Evolutionary conservation across 1,140 invertebrate species (phyloP), one percentile per base, ranked within the genome.

Genomic region (Zaprionus ghesquierei): DNA sequence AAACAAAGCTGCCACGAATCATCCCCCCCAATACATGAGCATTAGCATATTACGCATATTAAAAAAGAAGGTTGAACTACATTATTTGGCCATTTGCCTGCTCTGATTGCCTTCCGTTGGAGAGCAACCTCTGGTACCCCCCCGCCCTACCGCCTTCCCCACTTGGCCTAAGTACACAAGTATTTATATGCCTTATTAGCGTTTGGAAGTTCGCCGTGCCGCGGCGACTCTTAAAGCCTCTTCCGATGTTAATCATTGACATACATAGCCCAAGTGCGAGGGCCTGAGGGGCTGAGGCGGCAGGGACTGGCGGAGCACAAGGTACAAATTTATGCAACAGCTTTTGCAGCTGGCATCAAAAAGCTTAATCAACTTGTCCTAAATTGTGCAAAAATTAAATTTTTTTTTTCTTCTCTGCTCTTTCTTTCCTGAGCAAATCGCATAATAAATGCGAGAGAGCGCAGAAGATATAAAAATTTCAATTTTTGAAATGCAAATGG

Each of bases 401-500:
- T 75, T 70, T 74, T n/a, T n/a, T n/a, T n/a, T n/a, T n/a, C n/a
- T n/a, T n/a, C n/a, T n/a, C n/a, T n/a, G n/a, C n/a, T n/a, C n/a
- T n/a, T n/a, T n/a, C n/a, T n/a, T 66, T 64, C 44, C 44, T n/a
- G 9, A 35, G 55, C 51, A 81, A 81, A 81, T 78, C 63, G 66
- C 79, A 79, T 84, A 84, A 84, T 84, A 76, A 84, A 84, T 66
- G 61, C 64, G 56, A 62, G 41, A 60, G 62, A 53, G 63, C 27
- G 63, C 33, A 51, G 33, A 54, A 49, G 51, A 76, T 68, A 77
- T 74, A 84, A 84, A 80, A 85, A 77, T 80, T 84, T 84, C 81
- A 85, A 84, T 84, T 84, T 80, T 84, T 85, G 73, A 85, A 85
- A 84, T 84, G 81, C 81, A 84, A 84, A 84, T 84, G 81, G 81